These are phyloP conservation scores for Meles meles DNA, from an alignment of 2,113 vertebrate species.

Conservation along the genomic window DNA sequence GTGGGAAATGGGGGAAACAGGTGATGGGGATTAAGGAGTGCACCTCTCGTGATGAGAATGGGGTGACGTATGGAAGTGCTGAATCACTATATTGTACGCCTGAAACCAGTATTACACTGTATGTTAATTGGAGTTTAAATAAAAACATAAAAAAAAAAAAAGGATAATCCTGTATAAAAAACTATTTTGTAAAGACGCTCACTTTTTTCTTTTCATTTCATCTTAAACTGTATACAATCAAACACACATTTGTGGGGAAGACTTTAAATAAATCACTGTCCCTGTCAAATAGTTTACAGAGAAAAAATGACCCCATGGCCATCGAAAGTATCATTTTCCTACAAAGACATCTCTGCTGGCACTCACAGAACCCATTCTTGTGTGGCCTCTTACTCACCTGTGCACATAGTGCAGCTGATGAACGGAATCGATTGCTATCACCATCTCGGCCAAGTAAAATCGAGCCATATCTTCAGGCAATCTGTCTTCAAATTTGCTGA, in stretches of 20 bases:
- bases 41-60: background rate
- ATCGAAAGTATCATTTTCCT: background rate
- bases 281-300: background rate
- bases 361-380: background rate
- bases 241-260: background rate
- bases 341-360: background rate
- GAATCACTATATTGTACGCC: background rate
- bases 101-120: background rate
- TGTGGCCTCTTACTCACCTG: constrained; percentile 84
- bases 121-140: background rate
- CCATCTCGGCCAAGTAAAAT: constrained; percentile 99
- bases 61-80: background rate
- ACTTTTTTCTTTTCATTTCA: background rate
- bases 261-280: background rate
- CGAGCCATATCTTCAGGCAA: constrained; percentile 98
- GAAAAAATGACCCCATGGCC: background rate
- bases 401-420: constrained; percentile 99
- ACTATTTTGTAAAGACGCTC: background rate
- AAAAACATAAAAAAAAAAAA: background rate
- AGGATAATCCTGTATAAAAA: background rate
- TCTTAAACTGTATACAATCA: background rate
- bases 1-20: background rate
- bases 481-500: constrained; percentile 99
- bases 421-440: constrained; percentile 97
- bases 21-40: background rate